Evolutionary conservation across 1,140 invertebrate species (phyloP), one percentile per base, ranked within the genome.

Genomic region (Drosophila ercepeae): DNA sequence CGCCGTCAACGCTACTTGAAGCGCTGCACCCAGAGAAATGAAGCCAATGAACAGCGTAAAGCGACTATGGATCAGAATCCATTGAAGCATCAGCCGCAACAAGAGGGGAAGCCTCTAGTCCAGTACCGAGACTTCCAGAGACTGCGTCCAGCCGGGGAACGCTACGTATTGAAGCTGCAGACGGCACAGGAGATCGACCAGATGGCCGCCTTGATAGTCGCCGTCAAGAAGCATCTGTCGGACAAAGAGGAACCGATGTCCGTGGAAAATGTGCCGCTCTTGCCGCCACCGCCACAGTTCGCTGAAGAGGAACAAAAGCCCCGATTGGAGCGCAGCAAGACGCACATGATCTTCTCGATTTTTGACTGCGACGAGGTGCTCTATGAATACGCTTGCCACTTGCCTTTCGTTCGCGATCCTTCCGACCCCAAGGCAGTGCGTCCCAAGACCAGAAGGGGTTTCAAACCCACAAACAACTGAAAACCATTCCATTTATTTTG

Each of bases 261-360:
- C 39, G 14, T 42, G 39, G 39, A 42, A 7, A 16, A 42, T 42
- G 39, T 42, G 16, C 39, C 39, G 14, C 39, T 16, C 2, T 8
- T 42, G 8, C 14, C 14, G 8, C 14, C 14, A 18, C 36, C 36
- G 6, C 36, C 36, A 5, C 36, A 42, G 39, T 42, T 16, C 8
- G 14, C 39, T 6, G 13, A 7, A 9, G 4, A 32, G 3, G 46
- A 27, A 23, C n/a, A 48, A 11, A 9, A 5, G 2, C 25, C 16
- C 25, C 8, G 14, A 18, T n/a, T 49, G 46, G 11, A 18, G 7
- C 46, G 46, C 46, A 49, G 25, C 46, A 49, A 49, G 46, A 49
- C 46, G 1, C 4, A 7, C 4, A 18, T 9, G 4, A 5, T 29
- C 1, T 49, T 19, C 9, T 29, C 25, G 1, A 7, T 29, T 0